phyloP scores from a whole-genome alignment of 1,140 invertebrate species.

The Drosophila trapezifrons region DNA sequence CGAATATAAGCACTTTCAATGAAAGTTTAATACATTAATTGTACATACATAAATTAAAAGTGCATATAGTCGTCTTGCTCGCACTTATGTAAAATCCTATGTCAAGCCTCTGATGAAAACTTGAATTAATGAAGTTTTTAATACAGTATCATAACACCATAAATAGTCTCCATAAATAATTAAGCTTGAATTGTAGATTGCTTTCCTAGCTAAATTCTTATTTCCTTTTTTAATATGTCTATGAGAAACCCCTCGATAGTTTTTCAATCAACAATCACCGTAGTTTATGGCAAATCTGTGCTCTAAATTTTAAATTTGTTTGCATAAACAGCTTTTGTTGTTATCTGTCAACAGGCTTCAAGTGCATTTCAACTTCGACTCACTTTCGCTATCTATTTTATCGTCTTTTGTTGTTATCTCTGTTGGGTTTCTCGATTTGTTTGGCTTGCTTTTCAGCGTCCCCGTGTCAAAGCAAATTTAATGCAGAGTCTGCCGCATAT shows the following conservation, averaged over 20 bases:
- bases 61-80: too few relatives aligned
- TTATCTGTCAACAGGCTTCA: slow-evolving; percentile 14
- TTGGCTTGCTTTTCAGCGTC: slow-evolving; percentile 5
- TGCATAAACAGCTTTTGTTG: slow-evolving; percentile 2
- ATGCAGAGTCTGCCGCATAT: background rate
- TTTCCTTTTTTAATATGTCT: background rate
- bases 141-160: too few relatives aligned
- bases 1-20: too few relatives aligned
- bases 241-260: background rate
- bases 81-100: too few relatives aligned
- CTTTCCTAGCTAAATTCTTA: too few relatives aligned
- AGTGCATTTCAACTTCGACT: slow-evolving; percentile 16
- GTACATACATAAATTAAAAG: too few relatives aligned
- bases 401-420: slow-evolving; percentile 24
- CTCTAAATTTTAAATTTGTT: slow-evolving; percentile 8
- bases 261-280: slow-evolving; percentile 3
- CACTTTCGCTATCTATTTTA: slow-evolving; percentile 10
- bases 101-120: too few relatives aligned
- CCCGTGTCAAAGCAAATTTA: slow-evolving; percentile 11
- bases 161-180: too few relatives aligned
- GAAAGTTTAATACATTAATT: too few relatives aligned
- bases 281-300: background rate
- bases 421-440: slow-evolving; percentile 28
- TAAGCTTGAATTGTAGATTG: too few relatives aligned
- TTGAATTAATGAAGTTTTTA: too few relatives aligned